phyloP scores from a whole-genome alignment of 2,888 invertebrate species.

The Elegia similella region DNA sequence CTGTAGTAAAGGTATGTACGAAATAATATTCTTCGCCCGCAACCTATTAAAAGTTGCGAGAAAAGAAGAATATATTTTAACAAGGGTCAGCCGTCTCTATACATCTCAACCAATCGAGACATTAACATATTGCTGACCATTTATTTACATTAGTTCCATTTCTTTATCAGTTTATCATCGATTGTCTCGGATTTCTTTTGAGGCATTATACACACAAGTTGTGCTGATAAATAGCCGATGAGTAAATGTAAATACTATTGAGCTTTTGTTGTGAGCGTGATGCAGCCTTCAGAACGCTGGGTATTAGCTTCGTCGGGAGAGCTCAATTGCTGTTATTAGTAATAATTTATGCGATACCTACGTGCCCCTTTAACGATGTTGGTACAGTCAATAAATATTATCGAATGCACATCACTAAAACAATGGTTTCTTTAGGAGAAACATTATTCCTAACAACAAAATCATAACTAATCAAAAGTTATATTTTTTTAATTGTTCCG shows the following conservation, averaged over 20 bases:
- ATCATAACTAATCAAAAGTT: too few relatives aligned
- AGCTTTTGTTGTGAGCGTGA: constrained; percentile 48
- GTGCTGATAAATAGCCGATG: constrained; percentile 66
- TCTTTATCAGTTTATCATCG: constrained; percentile 77
- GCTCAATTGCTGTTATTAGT: constrained; percentile 18
- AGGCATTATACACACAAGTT: constrained; percentile 46
- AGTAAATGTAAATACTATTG: constrained; percentile 73
- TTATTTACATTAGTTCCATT: constrained; percentile 80
- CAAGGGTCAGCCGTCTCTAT: constrained; percentile 40
- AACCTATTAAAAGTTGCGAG: too few relatives aligned
- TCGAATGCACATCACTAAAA: too few relatives aligned
- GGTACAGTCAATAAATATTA: neutral
- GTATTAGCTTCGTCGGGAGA: constrained; percentile 39
- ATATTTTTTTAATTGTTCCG: too few relatives aligned
- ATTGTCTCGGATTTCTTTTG: constrained; percentile 67
- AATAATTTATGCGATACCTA: neutral
- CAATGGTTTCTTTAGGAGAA: too few relatives aligned
- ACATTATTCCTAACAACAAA: too few relatives aligned
- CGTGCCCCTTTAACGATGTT: neutral
- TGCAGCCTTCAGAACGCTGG: constrained; percentile 26
- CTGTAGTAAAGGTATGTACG: too few relatives aligned
- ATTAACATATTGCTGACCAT: constrained; percentile 73
- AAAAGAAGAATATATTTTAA: neutral
- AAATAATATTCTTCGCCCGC: too few relatives aligned
- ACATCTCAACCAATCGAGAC: constrained; percentile 42